These are phyloP conservation scores for Mycetomoellerius zeteki DNA, from an alignment of 1,140 invertebrate species.

Conservation along the genomic window DNA sequence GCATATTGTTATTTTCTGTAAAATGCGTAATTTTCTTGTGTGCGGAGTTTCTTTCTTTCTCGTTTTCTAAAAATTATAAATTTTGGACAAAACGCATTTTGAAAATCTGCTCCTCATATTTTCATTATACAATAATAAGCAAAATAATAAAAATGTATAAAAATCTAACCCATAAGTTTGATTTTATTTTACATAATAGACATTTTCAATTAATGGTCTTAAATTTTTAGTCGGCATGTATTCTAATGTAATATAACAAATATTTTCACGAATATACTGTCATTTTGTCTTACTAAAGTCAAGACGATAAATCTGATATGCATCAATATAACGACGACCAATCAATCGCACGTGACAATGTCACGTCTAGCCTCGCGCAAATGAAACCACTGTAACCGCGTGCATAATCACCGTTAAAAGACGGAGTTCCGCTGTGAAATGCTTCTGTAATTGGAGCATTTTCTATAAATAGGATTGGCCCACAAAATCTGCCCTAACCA, in stretches of 20 bases:
- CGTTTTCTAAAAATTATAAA: no score
- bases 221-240: no score
- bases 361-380: slow-evolving; percentile 10
- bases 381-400: background rate
- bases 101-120: no score
- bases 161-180: no score
- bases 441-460: slow-evolving; percentile 7
- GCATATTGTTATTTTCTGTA: no score
- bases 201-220: no score
- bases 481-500: background rate
- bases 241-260: background rate
- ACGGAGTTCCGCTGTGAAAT: background rate
- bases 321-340: background rate
- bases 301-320: background rate
- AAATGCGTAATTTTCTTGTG: no score
- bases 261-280: background rate
- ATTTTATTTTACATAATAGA: no score
- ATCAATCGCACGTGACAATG: slow-evolving; percentile 4
- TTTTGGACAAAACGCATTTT: no score
- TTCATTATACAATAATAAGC: no score
- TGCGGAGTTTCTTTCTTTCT: no score
- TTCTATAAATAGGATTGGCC: background rate
- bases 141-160: no score
- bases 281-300: background rate
- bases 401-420: background rate